Conservation (phyloP, 2,888 invertebrate species). For the Boloria selene region DNA sequence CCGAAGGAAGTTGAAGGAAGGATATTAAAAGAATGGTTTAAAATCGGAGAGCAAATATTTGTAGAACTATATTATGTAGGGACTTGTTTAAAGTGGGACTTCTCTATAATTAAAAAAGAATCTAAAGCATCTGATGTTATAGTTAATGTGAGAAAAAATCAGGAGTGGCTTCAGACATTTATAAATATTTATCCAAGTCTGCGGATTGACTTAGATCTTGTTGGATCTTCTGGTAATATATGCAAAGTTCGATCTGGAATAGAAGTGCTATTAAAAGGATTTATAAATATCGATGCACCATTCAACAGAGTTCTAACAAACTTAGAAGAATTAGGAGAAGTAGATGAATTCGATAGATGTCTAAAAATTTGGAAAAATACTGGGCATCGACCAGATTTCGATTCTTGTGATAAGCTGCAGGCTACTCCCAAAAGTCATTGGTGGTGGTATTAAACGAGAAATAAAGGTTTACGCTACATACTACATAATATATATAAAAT, state of each 20-base stretch:
- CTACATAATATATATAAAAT: no score
- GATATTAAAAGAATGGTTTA: conserved; percentile 41
- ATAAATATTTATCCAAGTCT: conserved; percentile 40
- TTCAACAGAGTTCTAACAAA: conserved; percentile 40
- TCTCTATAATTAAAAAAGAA: conserved; percentile 27
- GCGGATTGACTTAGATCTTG: conserved; percentile 40
- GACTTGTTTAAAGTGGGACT: conserved; percentile 34
- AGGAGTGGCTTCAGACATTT: conserved; percentile 41
- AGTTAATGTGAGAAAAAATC: conserved; percentile 29
- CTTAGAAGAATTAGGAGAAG: conserved; percentile 38
- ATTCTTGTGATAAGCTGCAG: conserved; percentile 31
- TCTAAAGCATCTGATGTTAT: conserved; percentile 31
- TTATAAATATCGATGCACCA: conserved; percentile 26
- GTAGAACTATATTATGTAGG: conserved; percentile 39
- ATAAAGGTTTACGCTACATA: no score
- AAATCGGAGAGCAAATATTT: conserved; percentile 41
- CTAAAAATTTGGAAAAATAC: conserved; percentile 41
- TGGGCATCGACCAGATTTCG: conserved; percentile 43
- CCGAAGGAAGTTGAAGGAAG: conserved; percentile 41
- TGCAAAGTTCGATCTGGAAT: conserved; percentile 42
- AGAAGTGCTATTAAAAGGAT: conserved; percentile 38
- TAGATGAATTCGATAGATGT: conserved; percentile 42
- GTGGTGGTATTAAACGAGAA: conserved; percentile 42
- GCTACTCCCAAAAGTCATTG: conserved; percentile 38
- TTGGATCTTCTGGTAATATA: conserved; percentile 34